Conservation (phyloP, 2,113 vertebrate species). For the Numenius arquata region DNA sequence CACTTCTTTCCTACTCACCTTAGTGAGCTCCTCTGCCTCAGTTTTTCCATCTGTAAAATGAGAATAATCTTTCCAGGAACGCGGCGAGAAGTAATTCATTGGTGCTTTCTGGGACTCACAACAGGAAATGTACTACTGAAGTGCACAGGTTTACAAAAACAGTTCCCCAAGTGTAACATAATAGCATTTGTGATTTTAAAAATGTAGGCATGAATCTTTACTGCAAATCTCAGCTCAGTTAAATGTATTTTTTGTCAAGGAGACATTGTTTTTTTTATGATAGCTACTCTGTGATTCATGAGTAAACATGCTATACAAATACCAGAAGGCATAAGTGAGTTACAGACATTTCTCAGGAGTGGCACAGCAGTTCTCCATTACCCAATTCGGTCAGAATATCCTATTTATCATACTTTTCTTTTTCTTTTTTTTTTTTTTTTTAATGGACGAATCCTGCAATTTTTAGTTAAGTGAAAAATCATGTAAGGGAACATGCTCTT, state of each 20-base stretch:
- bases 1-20: neutral
- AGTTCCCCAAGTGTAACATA: neutral
- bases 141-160: neutral
- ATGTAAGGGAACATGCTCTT: neutral
- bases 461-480: slow-evolving; percentile 46
- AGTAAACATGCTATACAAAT: slow-evolving; percentile 59
- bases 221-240: slow-evolving; percentile 41
- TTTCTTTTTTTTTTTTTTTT: neutral
- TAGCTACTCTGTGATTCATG: slow-evolving; percentile 60
- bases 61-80: neutral
- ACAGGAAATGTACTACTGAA: neutral
- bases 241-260: slow-evolving; percentile 37
- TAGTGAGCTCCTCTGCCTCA: neutral
- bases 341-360: slow-evolving; percentile 58
- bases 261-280: slow-evolving; percentile 35
- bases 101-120: neutral
- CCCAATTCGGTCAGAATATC: slow-evolving; percentile 56
- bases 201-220: slow-evolving; percentile 25
- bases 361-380: slow-evolving; percentile 58
- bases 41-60: neutral
- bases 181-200: slow-evolving; percentile 35
- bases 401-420: slow-evolving; percentile 13
- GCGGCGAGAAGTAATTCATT: neutral
- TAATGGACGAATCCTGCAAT: slow-evolving; percentile 14
- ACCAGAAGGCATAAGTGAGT: slow-evolving; percentile 62